Conservation (phyloP, 2,797 vertebrate species). For the Vireo griseus region DNA sequence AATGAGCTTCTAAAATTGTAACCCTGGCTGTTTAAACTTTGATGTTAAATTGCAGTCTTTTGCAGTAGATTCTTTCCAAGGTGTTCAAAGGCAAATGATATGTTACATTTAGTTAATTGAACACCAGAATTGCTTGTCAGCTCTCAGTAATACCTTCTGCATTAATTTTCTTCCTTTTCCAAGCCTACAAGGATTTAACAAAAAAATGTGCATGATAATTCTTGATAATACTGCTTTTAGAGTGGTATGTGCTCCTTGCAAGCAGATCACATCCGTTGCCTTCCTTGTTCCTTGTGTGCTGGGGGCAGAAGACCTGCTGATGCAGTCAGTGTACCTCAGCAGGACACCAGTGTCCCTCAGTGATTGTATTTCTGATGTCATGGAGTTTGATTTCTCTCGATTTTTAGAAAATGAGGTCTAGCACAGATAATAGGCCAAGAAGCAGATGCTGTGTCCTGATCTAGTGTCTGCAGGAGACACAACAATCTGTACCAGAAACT, state of each 20-base stretch:
- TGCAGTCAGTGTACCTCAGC: neutral
- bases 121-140: neutral
- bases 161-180: neutral
- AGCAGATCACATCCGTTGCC: neutral
- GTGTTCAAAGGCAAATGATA: slow-evolving; percentile 21
- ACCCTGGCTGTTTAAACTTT: neutral
- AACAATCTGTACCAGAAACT: neutral
- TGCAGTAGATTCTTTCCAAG: neutral
- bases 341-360: neutral
- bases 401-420: neutral
- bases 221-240: neutral
- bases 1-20: slow-evolving; percentile 32
- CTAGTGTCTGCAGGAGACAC: neutral
- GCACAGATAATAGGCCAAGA: neutral
- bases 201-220: neutral
- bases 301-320: neutral
- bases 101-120: slow-evolving; percentile 16
- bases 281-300: neutral
- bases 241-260: neutral
- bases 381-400: neutral
- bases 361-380: neutral
- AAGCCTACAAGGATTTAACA: neutral
- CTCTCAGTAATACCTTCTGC: neutral
- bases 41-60: slow-evolving; percentile 11
- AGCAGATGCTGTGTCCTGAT: neutral